Evolutionary conservation across 2,797 vertebrate genomes (phyloP), one percentile per base, ranked within the genome.

Genomic region (Cephalopachus bancanus): DNA sequence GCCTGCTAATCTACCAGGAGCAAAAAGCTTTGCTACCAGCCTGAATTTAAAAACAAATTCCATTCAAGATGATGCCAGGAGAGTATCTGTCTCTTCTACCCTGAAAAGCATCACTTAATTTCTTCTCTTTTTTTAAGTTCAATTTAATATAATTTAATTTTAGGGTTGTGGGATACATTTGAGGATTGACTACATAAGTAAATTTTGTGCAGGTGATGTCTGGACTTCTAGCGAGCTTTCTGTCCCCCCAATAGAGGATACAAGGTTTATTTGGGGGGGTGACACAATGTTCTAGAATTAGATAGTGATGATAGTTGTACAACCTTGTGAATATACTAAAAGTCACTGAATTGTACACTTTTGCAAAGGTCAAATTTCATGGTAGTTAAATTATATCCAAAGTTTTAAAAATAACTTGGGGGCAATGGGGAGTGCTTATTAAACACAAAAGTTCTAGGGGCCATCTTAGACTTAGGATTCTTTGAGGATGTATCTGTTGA

Each of bases 301-400:
- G 62, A 60, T 79, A 49, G 20, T 91, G 7, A 7, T 22, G 24
- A 83, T 87, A 22, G 51, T 53, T 85, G 51, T 96, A 67, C 5
- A 80, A 74, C 33, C 30, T 83, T 86, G 22, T 53, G 57, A 97
- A 59, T 78, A 15, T 92, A 55, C 55, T 72, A 17, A 94, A 71
- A 92, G 11, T 26, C 20, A 65, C n/a, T 33, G 26, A 93, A 16
- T 14, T 53, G 30, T 74, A 71, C 37, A 49, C 57, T 89, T 93
- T 89, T 49, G 84, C 3, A 37, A 91, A 89, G 28, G 37, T 19
- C 76, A 22, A 44, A 83, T 60, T 78, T 90, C 86, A 74, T 78
- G 80, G 17, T 87, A 28, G 81, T 92, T 90, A 64, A 95, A 75
- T 90, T 95, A 64, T 69, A 69, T 87, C 17, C 83, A 12, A 60